These are phyloP conservation scores for Sparus aurata DNA, from an alignment of 2,797 vertebrate genomes.

Conservation along the genomic window DNA sequence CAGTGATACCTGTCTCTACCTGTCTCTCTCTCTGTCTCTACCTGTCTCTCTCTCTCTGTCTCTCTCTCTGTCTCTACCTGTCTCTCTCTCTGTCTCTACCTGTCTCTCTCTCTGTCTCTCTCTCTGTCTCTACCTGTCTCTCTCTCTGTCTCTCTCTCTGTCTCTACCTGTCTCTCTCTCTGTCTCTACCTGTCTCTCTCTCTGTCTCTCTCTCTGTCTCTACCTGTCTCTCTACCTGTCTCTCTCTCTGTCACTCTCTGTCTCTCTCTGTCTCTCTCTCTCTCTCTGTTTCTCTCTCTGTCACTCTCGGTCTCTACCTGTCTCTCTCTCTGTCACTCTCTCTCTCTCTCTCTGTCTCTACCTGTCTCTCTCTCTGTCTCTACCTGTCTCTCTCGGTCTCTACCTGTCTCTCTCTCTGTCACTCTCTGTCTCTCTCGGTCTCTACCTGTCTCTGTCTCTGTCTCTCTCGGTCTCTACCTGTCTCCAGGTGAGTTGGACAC, in stretches of 20 bases:
- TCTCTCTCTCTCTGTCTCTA: too few species aligned
- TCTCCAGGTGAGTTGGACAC: neutral
- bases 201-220: neutral
- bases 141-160: too few species aligned
- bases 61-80: too few species aligned
- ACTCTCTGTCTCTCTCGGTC: too few species aligned
- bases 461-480: neutral
- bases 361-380: neutral
- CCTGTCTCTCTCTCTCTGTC: too few species aligned
- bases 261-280: neutral
- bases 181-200: neutral
- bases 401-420: too few species aligned
- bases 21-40: too few species aligned
- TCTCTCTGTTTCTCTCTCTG: too few species aligned
- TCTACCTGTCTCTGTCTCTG: neutral
- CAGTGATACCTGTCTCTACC: too few species aligned
- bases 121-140: neutral
- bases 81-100: too few species aligned
- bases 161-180: neutral
- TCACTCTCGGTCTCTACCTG: neutral
- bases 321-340: neutral
- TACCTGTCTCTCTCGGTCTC: neutral
- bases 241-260: neutral
- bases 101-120: too few species aligned
- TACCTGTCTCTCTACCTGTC: neutral